Conservation (phyloP, 2,113 vertebrate genomes). For the Phodopus roborovskii region DNA sequence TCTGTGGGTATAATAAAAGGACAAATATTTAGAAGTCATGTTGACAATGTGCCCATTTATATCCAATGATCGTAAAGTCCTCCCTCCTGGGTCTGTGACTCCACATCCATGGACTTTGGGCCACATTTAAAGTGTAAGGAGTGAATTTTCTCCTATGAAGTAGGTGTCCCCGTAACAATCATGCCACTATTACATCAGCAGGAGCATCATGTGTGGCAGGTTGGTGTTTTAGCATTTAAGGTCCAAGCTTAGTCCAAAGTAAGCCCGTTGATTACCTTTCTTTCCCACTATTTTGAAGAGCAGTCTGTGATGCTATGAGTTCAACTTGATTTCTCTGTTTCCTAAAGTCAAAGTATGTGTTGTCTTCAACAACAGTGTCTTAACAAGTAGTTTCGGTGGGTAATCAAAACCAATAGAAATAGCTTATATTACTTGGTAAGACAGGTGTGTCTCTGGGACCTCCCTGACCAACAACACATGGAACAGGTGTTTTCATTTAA, state of each 20-base stretch:
- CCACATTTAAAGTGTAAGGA: background rate
- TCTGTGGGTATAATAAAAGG: background rate
- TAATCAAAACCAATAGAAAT: background rate
- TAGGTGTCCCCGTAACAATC: background rate
- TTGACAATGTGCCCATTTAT: background rate
- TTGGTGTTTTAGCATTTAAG: too few relatives aligned
- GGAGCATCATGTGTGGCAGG: background rate
- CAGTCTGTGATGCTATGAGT: too few relatives aligned
- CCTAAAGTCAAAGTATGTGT: background rate
- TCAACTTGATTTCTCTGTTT: background rate
- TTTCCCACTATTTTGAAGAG: background rate
- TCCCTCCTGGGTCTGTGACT: background rate
- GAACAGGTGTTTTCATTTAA: background rate
- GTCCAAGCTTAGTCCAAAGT: background rate
- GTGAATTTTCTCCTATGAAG: background rate
- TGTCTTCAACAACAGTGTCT: background rate
- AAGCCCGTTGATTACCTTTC: too few relatives aligned
- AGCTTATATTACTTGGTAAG: background rate
- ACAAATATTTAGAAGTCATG: background rate
- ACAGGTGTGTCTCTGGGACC: too few relatives aligned
- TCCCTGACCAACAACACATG: background rate
- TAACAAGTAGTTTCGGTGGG: background rate
- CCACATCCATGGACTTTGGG: too few relatives aligned
- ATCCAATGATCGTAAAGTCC: background rate
- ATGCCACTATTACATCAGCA: background rate